Base-by-base conservation (phyloP, 2,888 invertebrate genomes). In the Orgyia antiqua region DNA sequence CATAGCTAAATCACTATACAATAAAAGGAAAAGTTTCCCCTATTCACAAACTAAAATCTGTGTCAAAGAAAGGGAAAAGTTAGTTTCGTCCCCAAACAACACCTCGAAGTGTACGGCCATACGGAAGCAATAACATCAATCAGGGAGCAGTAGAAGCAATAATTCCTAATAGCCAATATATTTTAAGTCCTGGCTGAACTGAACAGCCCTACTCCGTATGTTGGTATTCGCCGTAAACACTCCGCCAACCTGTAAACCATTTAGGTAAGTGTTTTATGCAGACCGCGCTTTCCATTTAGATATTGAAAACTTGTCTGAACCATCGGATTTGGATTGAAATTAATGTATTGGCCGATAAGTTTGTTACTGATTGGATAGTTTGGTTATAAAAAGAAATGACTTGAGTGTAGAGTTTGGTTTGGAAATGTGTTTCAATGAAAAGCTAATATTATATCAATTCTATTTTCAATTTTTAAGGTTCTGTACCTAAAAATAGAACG, bases 191-290 rank as follows among this genome's bases (percentile, higher is more conserved):
- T 10, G 9, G 18, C 13, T 31, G 20, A 26, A 23, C 10, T 33
- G 20, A 13, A 20, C 37, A 49, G 1, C 41, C 51, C 48, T 44
- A 20, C 13, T 19, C 13, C 10, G 13, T 34, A 37, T 34, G 29
- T 46, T 28, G 29, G 37, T 51, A 32, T 42, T 40, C 34, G 36
- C 39, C 42, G 59, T 67, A 68, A 69, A 68, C 67, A 56, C 52
- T 37, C 42, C 35, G 42, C 52, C 47, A 57, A 65, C 58, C 58
- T 60, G 68, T 71, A 67, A 66, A 60, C 69, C 65, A 75, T 75
- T 75, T 69, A 61, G 64, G 62, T 73, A 72, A 76, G 76, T 75
- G 75, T 67, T 73, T 66, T 61, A 68, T 73, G 73, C 73, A 61
- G 66, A 51, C 53, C 42, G 36, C 42, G 34, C 36, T 48, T 51